A percentile compares a stretch with the other conserved stretches of the same genome.
Evolutionary conservation across 2,113 vertebrate species (phyloP).

Genomic region (Xenopus tropicalis): UCB_Xtro_10.0 CM004447.2:46402501-46403000

Average conservation of each 20-base stretch:
- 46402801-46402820: slow-evolving; percentile 9
- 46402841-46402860: slow-evolving; percentile 24
- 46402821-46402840: slow-evolving; percentile 1
- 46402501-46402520: too few relatives aligned
- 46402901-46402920: slow-evolving; percentile 18
- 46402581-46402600: too few relatives aligned
- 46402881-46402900: background rate
- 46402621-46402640: too few relatives aligned
- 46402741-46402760: slow-evolving; percentile 12
- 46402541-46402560: too few relatives aligned
- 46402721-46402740: slow-evolving; percentile 32
- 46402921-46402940: slow-evolving; percentile 20
- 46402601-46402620: too few relatives aligned
- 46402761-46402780: slow-evolving; percentile 18
- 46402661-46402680: too few relatives aligned
- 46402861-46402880: background rate
- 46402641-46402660: too few relatives aligned
- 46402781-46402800: background rate
- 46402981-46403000: too few relatives aligned
- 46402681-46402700: too few relatives aligned
- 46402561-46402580: too few relatives aligned
- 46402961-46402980: background rate
- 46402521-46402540: too few relatives aligned
- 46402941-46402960: background rate
- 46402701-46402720: background rate